Evolutionary conservation across 2,888 invertebrate genomes (phyloP), one percentile per base, ranked within the genome.

Genomic region (Drosophila stalkeri): DNA sequence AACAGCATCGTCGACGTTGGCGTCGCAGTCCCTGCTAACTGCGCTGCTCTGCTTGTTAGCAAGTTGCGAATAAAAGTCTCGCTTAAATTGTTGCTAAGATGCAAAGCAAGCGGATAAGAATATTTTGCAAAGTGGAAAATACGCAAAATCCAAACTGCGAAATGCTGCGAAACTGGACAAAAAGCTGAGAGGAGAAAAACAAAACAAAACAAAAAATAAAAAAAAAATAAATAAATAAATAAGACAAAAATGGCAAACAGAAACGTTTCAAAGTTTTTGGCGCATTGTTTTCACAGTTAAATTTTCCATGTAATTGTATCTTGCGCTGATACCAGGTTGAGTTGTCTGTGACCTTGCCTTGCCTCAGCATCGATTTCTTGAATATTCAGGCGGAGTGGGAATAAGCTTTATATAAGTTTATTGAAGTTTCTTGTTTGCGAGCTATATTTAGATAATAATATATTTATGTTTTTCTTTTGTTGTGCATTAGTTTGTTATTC

Each of bases 41-140:
- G 66, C 57, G 74, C 76, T 64, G 59, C 56, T 60, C 20, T 4
- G 27, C 64, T 65, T 74, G 87, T 87, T 77, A 67, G 70, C 78
- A 68, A 70, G 65, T 73, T 73, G 64, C 37, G 51, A 64, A 47
- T 52, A 64, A 73, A 65, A 63, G 31, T 67, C 54, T 67, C 54
- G 70, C 56, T 57, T 35, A 79, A 79, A 89, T 78, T 86, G 73
- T 81, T 73, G 68, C 73, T 57, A 72, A 72, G 72, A 79, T 81
- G 79, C 68, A 74, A 65, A 65, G 75, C 61, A 55, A 73, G 64
- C 59, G 62, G 66, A 68, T 78, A 63, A 64, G 66, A 59, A 79
- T 63, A 55, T 49, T 54, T 33, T 2, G 39, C 51, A 54, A 72
- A 54, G 51, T 11, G 20, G 43, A 68, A 56, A 35, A 23, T 54